Evolutionary conservation across 1,140 invertebrate genomes (phyloP).

Genomic region (honey bee (Apis mellifera)): DNA sequence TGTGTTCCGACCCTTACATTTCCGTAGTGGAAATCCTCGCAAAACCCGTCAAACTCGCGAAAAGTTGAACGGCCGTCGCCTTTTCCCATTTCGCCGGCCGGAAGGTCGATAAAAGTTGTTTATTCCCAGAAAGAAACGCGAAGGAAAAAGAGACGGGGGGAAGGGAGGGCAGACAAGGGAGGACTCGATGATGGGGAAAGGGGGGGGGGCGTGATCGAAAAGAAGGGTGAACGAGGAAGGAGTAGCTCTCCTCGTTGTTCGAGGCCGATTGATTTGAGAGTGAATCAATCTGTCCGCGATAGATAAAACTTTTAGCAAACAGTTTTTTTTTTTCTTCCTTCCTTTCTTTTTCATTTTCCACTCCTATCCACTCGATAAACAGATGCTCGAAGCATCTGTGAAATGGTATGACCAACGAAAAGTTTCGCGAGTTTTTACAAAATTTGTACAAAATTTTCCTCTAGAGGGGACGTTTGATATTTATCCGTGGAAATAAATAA

Average conservation of each 20-base stretch:
- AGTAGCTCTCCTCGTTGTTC: conserved; percentile 63
- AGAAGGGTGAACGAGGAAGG: conserved; percentile 36
- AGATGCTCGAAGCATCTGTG: conserved; percentile 4
- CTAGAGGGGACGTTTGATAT: background rate
- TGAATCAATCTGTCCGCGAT: conserved; percentile 71
- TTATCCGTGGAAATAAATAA: no score
- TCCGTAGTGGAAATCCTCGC: conserved; percentile 62
- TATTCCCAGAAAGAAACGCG: conserved; percentile 66
- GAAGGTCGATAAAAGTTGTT: conserved; percentile 75
- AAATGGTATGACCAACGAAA: background rate
- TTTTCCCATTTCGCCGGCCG: conserved; percentile 69
- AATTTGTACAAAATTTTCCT: background rate
- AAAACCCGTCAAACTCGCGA: conserved; percentile 69
- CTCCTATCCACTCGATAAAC: conserved; percentile 26
- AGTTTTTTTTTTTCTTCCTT: conserved; percentile 48
- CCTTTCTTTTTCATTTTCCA: conserved; percentile 21
- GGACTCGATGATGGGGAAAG: background rate
- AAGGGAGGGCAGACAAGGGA: conserved; percentile 40
- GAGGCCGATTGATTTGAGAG: conserved; percentile 64
- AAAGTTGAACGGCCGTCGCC: conserved; percentile 66
- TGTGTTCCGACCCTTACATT: conserved; percentile 58
- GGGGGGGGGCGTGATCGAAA: conserved; percentile 25
- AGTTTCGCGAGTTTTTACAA: background rate
- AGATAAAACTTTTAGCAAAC: conserved; percentile 74
- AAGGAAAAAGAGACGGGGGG: conserved; percentile 51